Conservation (phyloP, 2,888 invertebrate species). For the Drosophila kambysellisi region DNA sequence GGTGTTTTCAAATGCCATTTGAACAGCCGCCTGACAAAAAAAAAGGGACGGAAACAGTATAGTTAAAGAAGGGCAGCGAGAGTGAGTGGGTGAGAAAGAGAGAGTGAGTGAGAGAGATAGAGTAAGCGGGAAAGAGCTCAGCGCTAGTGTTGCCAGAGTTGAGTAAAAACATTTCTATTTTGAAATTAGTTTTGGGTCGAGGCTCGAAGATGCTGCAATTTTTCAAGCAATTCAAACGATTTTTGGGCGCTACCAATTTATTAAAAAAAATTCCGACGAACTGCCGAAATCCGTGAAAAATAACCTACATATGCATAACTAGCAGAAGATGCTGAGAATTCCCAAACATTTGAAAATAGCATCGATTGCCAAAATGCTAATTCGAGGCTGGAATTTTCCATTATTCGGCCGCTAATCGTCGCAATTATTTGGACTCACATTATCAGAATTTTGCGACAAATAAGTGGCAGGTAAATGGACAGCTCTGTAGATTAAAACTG, state of each 20-base stretch:
- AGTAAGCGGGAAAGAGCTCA: constrained; percentile 1
- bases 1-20: constrained; percentile 43
- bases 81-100: not conserved
- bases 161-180: constrained; percentile 24
- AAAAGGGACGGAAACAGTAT: not conserved
- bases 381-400: constrained; percentile 41
- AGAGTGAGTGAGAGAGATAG: not conserved
- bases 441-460: constrained; percentile 23
- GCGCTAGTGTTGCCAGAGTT: constrained; percentile 19
- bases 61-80: not conserved
- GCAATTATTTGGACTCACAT: constrained; percentile 38
- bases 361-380: constrained; percentile 25
- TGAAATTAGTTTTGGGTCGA: not conserved
- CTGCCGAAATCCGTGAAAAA: not conserved
- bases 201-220: not conserved
- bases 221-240: constrained; percentile 1
- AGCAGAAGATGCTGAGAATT: not conserved
- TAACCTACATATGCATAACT: not conserved
- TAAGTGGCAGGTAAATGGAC: constrained; percentile 16
- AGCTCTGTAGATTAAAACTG: not conserved
- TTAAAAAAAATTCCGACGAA: constrained; percentile 3
- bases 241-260: constrained; percentile 8
- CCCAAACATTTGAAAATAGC: not conserved
- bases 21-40: constrained; percentile 27
- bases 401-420: constrained; percentile 15